A percentile compares a stretch with the other conserved stretches of the same genome.
These are phyloP conservation scores for Tricholaema leucomelas DNA, from an alignment of 2,113 vertebrate species.

Conservation along the genomic window DNA sequence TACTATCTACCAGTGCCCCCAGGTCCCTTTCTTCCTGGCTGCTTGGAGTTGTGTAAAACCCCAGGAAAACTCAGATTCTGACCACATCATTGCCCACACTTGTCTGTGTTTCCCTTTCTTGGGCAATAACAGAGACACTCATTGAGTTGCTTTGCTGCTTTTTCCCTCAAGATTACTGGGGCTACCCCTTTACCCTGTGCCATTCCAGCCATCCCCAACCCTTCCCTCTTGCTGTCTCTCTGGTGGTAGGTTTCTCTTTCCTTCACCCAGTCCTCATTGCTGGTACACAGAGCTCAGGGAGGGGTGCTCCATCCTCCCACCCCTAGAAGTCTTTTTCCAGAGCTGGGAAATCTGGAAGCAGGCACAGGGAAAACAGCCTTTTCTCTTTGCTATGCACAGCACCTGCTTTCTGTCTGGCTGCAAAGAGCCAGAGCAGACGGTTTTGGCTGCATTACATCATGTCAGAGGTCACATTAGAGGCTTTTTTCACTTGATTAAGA, in stretches of 20 bases:
- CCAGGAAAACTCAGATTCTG: neutral
- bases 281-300: neutral
- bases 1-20: too few relatives aligned
- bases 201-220: neutral
- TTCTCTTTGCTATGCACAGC: slow-evolving; percentile 41
- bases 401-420: slow-evolving; percentile 38
- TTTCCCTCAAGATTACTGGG: neutral
- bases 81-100: neutral
- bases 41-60: too few relatives aligned
- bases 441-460: slow-evolving; percentile 32
- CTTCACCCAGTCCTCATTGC: neutral
- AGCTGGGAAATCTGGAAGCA: neutral
- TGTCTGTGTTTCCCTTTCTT: neutral
- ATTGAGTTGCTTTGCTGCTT: neutral
- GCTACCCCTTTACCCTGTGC: fast-evolving
- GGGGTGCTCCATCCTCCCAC: neutral
- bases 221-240: neutral
- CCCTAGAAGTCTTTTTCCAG: neutral
- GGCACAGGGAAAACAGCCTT: neutral
- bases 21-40: too few relatives aligned
- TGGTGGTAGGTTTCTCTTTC: neutral
- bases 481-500: slow-evolving; percentile 15
- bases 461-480: slow-evolving; percentile 51
- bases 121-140: neutral
- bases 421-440: neutral